Evolutionary conservation across 2,888 invertebrate species (phyloP).

Genomic region (Ennomos quercinarius): DNA sequence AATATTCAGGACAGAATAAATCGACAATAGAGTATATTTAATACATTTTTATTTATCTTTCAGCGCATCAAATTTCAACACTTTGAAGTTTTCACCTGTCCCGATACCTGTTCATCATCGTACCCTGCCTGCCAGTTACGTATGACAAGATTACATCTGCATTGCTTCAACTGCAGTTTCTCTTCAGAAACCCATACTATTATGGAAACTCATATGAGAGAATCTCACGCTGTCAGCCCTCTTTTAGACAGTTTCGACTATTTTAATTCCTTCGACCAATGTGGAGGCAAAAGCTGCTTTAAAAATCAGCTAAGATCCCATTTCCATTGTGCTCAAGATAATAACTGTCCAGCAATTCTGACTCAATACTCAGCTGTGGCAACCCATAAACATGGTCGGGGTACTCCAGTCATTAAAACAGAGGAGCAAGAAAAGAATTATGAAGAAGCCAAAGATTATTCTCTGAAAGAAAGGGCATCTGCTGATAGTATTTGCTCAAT

Average conservation of each 20-base stretch:
- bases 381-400: slow-evolving; percentile 81
- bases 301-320: slow-evolving; percentile 78
- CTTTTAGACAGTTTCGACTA: slow-evolving; percentile 94
- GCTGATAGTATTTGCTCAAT: slow-evolving; percentile 72
- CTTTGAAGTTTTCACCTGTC: slow-evolving; percentile 86
- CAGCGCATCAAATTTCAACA: slow-evolving; percentile 87
- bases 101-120: slow-evolving; percentile 87
- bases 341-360: slow-evolving; percentile 78
- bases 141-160: slow-evolving; percentile 90
- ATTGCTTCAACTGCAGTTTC: slow-evolving; percentile 95
- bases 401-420: slow-evolving; percentile 74
- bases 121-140: slow-evolving; percentile 90
- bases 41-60: background rate
- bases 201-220: slow-evolving; percentile 93
- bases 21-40: too few species aligned
- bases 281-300: slow-evolving; percentile 80
- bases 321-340: slow-evolving; percentile 81
- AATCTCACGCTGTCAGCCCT: slow-evolving; percentile 93
- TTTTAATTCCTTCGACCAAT: slow-evolving; percentile 86
- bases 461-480: slow-evolving; percentile 78
- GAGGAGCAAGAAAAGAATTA: slow-evolving; percentile 68
- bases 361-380: slow-evolving; percentile 80
- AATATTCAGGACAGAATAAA: too few species aligned
- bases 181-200: slow-evolving; percentile 92
- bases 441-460: slow-evolving; percentile 83